Conservation (phyloP, 2,888 invertebrate species). For the Cantharis lateralis region DNA sequence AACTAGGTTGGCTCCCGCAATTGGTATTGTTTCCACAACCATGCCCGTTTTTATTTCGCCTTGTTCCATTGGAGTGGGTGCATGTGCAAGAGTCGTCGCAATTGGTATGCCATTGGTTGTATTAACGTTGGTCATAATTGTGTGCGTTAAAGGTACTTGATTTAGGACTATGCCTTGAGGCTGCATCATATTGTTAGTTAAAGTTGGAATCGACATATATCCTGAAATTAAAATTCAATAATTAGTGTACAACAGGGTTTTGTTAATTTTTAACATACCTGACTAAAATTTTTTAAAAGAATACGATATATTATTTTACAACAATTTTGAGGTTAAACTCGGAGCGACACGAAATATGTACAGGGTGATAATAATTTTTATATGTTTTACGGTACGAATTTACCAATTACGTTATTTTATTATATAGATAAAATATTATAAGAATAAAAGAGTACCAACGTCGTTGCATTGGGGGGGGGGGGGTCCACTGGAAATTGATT, state of each 20-base stretch:
- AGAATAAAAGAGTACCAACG: too few relatives aligned
- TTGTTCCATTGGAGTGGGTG: constrained; percentile 38
- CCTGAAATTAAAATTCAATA: background rate
- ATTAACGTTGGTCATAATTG: constrained; percentile 48
- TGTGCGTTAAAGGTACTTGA: constrained; percentile 45
- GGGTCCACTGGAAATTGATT: too few relatives aligned
- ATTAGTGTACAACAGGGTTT: background rate
- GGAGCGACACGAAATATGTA: background rate
- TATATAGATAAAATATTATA: too few relatives aligned
- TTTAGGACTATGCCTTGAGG: constrained; percentile 48
- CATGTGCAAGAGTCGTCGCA: constrained; percentile 44
- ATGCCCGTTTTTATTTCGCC: constrained; percentile 44
- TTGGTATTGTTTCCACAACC: constrained; percentile 46
- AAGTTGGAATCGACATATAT: constrained; percentile 43
- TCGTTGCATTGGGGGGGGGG: too few relatives aligned
- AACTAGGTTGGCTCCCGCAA: constrained; percentile 38
- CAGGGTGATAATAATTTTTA: constrained; percentile 43
- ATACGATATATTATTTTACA: background rate
- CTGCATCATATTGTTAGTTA: constrained; percentile 45
- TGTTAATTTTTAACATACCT: background rate
- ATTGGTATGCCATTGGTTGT: constrained; percentile 49
- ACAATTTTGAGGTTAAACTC: background rate
- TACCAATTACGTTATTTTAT: too few relatives aligned
- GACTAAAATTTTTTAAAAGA: background rate
- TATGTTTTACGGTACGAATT: too few relatives aligned